Conservation (phyloP, 1,140 invertebrate species). For the Listronotus oregonensis region DNA sequence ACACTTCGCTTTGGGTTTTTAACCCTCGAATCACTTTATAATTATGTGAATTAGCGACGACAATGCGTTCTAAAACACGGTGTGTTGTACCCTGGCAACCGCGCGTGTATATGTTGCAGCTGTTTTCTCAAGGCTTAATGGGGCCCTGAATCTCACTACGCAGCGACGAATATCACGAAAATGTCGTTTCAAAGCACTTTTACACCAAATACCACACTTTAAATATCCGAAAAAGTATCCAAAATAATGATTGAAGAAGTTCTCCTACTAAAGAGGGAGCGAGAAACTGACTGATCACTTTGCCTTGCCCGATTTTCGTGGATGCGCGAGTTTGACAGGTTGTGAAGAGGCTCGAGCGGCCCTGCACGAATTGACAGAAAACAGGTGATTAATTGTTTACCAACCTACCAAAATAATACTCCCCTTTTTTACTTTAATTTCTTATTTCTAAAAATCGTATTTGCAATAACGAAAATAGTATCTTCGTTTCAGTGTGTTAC, state of each 20-base stretch:
- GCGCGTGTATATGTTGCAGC: slow-evolving; percentile 19
- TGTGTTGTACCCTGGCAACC: slow-evolving; percentile 10
- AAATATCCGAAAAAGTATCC: neutral
- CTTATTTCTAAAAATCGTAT: no score
- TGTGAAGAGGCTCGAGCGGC: neutral
- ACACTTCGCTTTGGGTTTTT: neutral
- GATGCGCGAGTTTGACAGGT: slow-evolving; percentile 21
- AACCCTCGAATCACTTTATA: neutral
- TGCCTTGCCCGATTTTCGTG: slow-evolving; percentile 26
- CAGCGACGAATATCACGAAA: neutral
- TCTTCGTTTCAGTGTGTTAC: no score
- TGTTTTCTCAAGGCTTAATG: slow-evolving; percentile 19
- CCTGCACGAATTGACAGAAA: slow-evolving; percentile 8
- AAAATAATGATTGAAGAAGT: neutral
- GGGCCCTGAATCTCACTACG: slow-evolving; percentile 14
- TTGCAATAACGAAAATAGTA: no score
- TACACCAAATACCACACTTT: neutral
- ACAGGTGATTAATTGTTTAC: slow-evolving; percentile 10
- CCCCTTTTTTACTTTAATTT: no score
- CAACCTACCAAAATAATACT: no score
- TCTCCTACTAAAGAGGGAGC: slow-evolving; percentile 6
- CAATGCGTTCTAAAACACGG: neutral
- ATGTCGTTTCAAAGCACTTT: neutral
- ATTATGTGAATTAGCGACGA: neutral
- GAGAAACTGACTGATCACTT: slow-evolving; percentile 18